These are phyloP conservation scores for Cynopterus sphinx DNA, from an alignment of 2,797 vertebrate species.

Conservation along the genomic window DNA sequence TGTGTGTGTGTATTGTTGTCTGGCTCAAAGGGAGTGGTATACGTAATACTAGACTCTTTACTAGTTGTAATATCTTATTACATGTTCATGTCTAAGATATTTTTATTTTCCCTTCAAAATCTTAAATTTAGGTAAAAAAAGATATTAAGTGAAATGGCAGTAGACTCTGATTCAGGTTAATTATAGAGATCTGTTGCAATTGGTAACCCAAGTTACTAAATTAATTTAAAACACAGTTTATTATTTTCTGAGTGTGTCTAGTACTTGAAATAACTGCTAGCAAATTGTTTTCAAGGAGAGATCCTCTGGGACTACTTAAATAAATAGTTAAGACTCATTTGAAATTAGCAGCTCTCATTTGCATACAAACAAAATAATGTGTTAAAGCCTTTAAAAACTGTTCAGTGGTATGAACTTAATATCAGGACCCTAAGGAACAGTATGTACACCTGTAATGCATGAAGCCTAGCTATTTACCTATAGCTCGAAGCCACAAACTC, in stretches of 20 bases:
- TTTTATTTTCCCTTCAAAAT: neutral
- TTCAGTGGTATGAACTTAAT: conserved; percentile 76
- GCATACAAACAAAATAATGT: conserved; percentile 79
- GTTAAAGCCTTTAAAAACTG: conserved; percentile 74
- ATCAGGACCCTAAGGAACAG: conserved; percentile 65
- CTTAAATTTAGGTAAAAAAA: neutral
- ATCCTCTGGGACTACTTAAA: conserved; percentile 75
- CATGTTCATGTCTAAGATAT: neutral
- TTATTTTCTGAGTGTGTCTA: conserved; percentile 69
- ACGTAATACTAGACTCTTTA: neutral
- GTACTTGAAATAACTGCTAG: conserved; percentile 72
- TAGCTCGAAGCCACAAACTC: conserved; percentile 70
- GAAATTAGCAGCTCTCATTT: conserved; percentile 76
- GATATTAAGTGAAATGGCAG: neutral
- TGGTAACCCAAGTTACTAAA: conserved; percentile 48
- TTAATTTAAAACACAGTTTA: conserved; percentile 71
- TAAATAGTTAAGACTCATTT: conserved; percentile 77
- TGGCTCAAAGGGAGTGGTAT: neutral
- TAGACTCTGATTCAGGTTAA: neutral
- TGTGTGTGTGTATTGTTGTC: neutral
- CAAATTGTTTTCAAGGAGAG: conserved; percentile 75
- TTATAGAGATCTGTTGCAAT: neutral
- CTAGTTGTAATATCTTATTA: neutral
- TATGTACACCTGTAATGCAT: conserved; percentile 78
- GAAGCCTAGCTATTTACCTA: conserved; percentile 71